Conservation (phyloP, 2,113 vertebrate genomes). For the Lophius piscatorius region DNA sequence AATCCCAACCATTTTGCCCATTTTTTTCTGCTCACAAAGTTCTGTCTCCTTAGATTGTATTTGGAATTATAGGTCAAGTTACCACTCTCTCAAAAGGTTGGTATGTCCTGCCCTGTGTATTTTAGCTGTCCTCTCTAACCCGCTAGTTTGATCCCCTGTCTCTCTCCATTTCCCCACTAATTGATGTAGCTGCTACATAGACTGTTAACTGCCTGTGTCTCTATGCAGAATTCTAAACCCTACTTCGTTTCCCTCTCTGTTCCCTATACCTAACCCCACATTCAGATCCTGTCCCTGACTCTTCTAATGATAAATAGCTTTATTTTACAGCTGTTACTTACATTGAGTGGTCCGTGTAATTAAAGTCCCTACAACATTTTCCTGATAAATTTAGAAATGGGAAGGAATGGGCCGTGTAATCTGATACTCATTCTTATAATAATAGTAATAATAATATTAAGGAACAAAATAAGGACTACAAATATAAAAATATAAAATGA, state of each 20-base stretch:
- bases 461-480: too few relatives aligned
- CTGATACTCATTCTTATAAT: too few relatives aligned
- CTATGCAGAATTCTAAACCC: conserved; percentile 74
- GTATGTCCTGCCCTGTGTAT: conserved; percentile 99
- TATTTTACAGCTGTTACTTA: conserved; percentile 20
- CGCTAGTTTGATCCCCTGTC: conserved; percentile 89
- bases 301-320: conserved; percentile 33
- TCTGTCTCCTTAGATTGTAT: conserved; percentile 99
- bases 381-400: too few relatives aligned
- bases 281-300: conserved; percentile 53
- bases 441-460: too few relatives aligned
- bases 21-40: conserved; percentile 92
- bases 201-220: conserved; percentile 83
- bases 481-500: too few relatives aligned
- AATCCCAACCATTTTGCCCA: conserved; percentile 77
- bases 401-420: too few relatives aligned
- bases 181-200: conserved; percentile 88
- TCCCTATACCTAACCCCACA: conserved; percentile 66
- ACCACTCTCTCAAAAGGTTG: conserved; percentile 99
- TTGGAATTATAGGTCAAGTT: conserved; percentile 99
- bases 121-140: conserved; percentile 97
- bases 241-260: conserved; percentile 84
- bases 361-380: too few relatives aligned
- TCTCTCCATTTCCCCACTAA: conserved; percentile 90
- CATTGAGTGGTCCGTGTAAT: not conserved